Conservation (phyloP, 2,113 vertebrate genomes). For the Podarcis cretensis region DNA sequence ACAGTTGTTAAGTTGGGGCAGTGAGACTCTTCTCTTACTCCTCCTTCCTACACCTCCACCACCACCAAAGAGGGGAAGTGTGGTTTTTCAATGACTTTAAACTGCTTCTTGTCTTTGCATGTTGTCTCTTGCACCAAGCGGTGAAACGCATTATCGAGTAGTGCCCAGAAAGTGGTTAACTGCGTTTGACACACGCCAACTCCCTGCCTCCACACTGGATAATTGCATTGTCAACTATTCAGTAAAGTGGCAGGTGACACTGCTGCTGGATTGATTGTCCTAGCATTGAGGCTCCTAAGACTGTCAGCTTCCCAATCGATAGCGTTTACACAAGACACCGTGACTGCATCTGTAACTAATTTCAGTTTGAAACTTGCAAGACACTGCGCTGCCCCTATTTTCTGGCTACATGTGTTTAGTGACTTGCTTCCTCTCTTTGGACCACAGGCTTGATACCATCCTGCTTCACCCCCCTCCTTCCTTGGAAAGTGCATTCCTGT, state of each 20-base stretch:
- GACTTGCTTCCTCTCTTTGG: conserved; percentile 46
- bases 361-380: conserved; percentile 80
- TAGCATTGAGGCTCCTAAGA: conserved; percentile 78
- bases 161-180: conserved; percentile 83
- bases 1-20: conserved; percentile 75
- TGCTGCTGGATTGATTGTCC: conserved; percentile 82
- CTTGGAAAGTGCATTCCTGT: not conserved
- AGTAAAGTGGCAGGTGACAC: conserved; percentile 88
- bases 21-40: conserved; percentile 44
- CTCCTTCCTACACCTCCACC: not conserved
- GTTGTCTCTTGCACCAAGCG: conserved; percentile 68
- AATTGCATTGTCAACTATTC: conserved; percentile 90
- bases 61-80: conserved; percentile 55
- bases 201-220: conserved; percentile 88
- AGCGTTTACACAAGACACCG: conserved; percentile 85
- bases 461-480: not conserved
- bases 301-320: conserved; percentile 86
- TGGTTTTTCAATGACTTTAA: conserved; percentile 76
- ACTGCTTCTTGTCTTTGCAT: conserved; percentile 72
- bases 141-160: conserved; percentile 79
- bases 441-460: conserved; percentile 45
- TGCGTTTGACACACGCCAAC: conserved; percentile 88
- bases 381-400: conserved; percentile 50
- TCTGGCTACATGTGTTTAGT: conserved; percentile 41
- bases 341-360: conserved; percentile 88